Evolutionary conservation across 2,888 invertebrate species (phyloP).

Genomic region (Dryobota labecula): DNA sequence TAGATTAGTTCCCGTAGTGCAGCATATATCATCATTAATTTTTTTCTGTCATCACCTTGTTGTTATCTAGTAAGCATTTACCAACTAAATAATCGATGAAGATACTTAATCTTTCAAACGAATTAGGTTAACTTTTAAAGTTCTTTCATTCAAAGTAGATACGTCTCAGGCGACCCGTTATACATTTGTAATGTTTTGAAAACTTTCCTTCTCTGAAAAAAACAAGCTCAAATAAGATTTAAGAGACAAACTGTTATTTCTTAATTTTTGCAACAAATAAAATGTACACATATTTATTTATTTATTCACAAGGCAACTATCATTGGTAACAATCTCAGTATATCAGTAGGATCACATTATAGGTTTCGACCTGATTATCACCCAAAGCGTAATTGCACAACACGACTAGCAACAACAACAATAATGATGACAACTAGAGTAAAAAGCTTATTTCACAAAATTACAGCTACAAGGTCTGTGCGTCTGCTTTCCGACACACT

Average conservation of each 20-base stretch:
- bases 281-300: too few species aligned
- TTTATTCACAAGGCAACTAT: too few species aligned
- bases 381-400: too few species aligned
- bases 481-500: too few species aligned
- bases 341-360: too few species aligned
- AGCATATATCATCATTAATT: conserved; percentile 23
- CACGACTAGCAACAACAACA: too few species aligned
- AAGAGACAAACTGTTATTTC: background rate
- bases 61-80: conserved; percentile 26
- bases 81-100: conserved; percentile 7
- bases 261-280: background rate
- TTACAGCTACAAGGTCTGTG: too few species aligned
- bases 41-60: conserved; percentile 14
- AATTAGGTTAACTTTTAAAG: conserved; percentile 14
- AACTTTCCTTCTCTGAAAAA: background rate
- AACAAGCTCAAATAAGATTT: background rate
- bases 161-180: background rate
- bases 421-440: too few species aligned
- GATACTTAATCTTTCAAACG: conserved; percentile 20
- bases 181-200: conserved; percentile 1
- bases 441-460: too few species aligned
- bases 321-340: too few species aligned
- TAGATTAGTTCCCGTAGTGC: background rate
- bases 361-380: too few species aligned
- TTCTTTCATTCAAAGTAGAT: background rate